These are phyloP conservation scores for Proctacanthus coquilletti DNA, from an alignment of 1,140 invertebrate species.

Conservation along the genomic window DNA sequence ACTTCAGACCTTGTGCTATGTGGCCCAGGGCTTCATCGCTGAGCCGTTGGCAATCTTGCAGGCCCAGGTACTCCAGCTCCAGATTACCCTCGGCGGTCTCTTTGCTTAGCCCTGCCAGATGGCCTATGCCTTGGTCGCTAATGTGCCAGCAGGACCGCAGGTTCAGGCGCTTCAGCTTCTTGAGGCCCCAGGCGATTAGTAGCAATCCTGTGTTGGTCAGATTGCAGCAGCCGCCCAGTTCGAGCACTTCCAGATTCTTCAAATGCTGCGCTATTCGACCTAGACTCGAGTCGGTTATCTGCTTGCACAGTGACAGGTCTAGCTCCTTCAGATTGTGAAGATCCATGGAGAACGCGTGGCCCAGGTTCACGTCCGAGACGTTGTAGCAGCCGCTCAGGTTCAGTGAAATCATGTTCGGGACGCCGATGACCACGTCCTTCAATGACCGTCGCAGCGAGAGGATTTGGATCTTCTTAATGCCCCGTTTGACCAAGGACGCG, in stretches of 20 bases:
- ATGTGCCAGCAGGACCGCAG: conserved; percentile 83
- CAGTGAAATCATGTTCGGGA: conserved; percentile 73
- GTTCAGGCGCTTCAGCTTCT: conserved; percentile 68
- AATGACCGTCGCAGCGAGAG: conserved; percentile 70
- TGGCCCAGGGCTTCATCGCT: conserved; percentile 80
- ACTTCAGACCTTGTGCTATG: conserved; percentile 62
- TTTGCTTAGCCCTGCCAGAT: conserved; percentile 59
- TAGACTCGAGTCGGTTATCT: conserved; percentile 75
- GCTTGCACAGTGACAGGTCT: conserved; percentile 86
- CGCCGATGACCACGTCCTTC: conserved; percentile 68
- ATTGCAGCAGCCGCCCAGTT: conserved; percentile 80
- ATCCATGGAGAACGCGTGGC: conserved; percentile 60
- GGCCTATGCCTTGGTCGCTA: conserved; percentile 74
- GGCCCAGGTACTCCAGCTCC: conserved; percentile 63
- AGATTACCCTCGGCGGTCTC: conserved; percentile 50
- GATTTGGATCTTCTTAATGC: conserved; percentile 78
- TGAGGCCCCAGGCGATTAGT: conserved; percentile 70
- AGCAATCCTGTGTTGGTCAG: conserved; percentile 76
- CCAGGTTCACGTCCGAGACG: conserved; percentile 65
- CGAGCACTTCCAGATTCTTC: conserved; percentile 74
- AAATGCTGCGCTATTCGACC: conserved; percentile 67
- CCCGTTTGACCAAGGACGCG: conserved; percentile 66
- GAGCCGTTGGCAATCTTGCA: conserved; percentile 88
- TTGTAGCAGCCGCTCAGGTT: conserved; percentile 89
- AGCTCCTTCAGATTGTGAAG: conserved; percentile 57